These are phyloP conservation scores for Gryllus longicercus DNA, from an alignment of 2,888 invertebrate species.

Conservation along the genomic window DNA sequence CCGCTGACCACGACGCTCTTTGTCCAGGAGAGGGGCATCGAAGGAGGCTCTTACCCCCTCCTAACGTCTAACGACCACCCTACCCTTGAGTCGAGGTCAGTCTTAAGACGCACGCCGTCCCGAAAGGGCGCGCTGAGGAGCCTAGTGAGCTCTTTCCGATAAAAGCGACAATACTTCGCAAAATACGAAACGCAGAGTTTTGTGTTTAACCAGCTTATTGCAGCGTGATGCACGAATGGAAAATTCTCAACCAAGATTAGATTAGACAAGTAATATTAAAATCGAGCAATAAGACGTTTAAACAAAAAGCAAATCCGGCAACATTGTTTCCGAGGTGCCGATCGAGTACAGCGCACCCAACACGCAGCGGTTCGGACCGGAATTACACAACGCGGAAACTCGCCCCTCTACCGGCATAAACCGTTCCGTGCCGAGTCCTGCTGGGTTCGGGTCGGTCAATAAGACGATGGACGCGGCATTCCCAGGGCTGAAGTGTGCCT, in stretches of 20 bases:
- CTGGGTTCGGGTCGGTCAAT: constrained; percentile 52
- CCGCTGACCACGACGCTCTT: constrained; percentile 6
- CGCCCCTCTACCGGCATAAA: constrained; percentile 42
- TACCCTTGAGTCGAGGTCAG: constrained; percentile 53
- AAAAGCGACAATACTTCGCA: no score
- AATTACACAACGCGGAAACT: constrained; percentile 46
- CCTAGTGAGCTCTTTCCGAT: background rate
- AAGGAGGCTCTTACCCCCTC: constrained; percentile 22
- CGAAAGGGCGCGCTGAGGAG: background rate
- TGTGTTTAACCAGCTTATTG: no score
- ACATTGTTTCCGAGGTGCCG: constrained; percentile 18
- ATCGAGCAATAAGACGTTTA: no score
- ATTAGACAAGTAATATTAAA: no score
- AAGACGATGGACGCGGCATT: constrained; percentile 43
- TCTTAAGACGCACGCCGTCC: constrained; percentile 32
- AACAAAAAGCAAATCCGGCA: background rate
- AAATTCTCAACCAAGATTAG: no score
- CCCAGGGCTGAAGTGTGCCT: constrained; percentile 44
- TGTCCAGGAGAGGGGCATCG: constrained; percentile 12
- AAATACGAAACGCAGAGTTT: no score
- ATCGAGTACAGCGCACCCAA: constrained; percentile 33
- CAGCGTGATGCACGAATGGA: no score
- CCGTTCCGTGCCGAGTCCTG: constrained; percentile 41
- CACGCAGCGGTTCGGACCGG: constrained; percentile 38
- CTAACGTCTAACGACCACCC: constrained; percentile 43